Evolutionary conservation across 1,140 invertebrate species (phyloP).

Genomic region (Luehdorfia chinensis): DNA sequence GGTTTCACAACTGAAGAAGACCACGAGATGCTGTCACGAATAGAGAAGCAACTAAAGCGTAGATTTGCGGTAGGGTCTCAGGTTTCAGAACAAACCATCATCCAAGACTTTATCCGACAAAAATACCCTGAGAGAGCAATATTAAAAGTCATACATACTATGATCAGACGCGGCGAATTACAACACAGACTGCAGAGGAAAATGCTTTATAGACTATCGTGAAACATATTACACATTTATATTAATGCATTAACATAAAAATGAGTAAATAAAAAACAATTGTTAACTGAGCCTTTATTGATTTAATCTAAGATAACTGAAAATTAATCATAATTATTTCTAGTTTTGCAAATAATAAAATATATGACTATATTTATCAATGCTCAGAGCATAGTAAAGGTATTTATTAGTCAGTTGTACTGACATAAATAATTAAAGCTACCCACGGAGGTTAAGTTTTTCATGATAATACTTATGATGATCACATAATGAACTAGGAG

Average conservation of each 20-base stretch:
- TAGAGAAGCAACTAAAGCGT: constrained; percentile 97
- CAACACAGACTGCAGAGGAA: constrained; percentile 97
- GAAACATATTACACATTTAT: constrained; percentile 31
- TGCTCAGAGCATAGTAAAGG: constrained; percentile 6
- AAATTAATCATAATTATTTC: constrained; percentile 18
- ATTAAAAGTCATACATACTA: constrained; percentile 93
- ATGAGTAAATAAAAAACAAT: constrained; percentile 2
- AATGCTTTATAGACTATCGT: constrained; percentile 95
- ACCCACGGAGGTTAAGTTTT: constrained; percentile 2
- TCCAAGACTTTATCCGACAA: constrained; percentile 96
- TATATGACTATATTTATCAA: constrained; percentile 3
- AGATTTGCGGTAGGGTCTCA: constrained; percentile 97
- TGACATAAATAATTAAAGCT: constrained; percentile 6
- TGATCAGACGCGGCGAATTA: constrained; percentile 96
- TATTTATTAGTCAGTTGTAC: constrained; percentile 1
- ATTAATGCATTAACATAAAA: no score
- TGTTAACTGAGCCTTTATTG: constrained; percentile 16
- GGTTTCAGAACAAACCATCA: constrained; percentile 95
- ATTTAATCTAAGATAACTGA: constrained; percentile 17
- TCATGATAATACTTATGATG: no score
- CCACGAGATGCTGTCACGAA: constrained; percentile 90
- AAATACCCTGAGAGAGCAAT: constrained; percentile 94
- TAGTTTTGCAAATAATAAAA: constrained; percentile 1
- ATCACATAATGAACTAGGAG: no score
- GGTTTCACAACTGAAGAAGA: constrained; percentile 98